These are phyloP conservation scores for Gymnopithys bicolor DNA, from an alignment of 2,797 vertebrate species.

Conservation along the genomic window DNA sequence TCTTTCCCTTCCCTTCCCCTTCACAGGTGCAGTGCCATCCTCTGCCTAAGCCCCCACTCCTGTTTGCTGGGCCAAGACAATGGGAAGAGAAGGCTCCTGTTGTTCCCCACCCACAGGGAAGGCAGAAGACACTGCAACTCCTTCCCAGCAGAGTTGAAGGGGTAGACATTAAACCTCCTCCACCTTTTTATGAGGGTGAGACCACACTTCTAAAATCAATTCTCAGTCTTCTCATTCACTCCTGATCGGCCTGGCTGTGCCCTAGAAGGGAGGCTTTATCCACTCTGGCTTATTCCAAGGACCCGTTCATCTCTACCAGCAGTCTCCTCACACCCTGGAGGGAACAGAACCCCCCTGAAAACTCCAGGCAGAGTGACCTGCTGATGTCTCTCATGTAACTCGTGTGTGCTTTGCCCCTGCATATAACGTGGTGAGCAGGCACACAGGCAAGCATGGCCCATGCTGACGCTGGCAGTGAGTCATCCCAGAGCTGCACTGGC, in stretches of 20 bases:
- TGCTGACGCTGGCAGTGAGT: not conserved
- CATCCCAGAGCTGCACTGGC: not conserved
- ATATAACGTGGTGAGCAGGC: rapidly evolving
- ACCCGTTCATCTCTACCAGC: not conserved
- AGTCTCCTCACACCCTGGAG: not conserved
- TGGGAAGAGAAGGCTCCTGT: not conserved
- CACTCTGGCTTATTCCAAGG: not conserved
- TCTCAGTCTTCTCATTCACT: not conserved
- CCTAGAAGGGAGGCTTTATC: not conserved
- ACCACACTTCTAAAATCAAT: not conserved
- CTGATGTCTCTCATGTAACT: not conserved
- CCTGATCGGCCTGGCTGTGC: not conserved
- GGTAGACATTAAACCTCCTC: not conserved
- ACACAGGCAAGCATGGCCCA: not conserved
- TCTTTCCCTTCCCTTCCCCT: not conserved
- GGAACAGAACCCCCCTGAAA: not conserved
- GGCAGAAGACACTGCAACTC: not conserved
- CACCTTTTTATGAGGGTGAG: not conserved
- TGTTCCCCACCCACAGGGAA: not conserved
- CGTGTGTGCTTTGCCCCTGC: not conserved
- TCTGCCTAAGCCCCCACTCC: not conserved
- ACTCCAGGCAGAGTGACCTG: not conserved
- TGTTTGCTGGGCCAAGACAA: not conserved
- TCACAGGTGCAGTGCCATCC: not conserved
- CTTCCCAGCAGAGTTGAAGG: not conserved